These are phyloP conservation scores for Candidula unifasciata DNA, from an alignment of 2,888 invertebrate genomes.

Conservation along the genomic window DNA sequence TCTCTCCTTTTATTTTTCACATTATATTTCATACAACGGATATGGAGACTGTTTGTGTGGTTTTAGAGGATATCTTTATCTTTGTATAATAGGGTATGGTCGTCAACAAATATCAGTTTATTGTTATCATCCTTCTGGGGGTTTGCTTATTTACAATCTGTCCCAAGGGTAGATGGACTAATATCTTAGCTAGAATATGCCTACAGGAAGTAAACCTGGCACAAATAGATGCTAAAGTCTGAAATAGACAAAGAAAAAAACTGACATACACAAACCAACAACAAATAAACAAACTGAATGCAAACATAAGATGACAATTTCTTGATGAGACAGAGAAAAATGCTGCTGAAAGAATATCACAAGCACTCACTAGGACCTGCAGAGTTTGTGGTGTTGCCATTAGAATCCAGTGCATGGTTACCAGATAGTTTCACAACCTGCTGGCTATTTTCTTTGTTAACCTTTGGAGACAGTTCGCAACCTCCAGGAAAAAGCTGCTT, in stretches of 20 bases:
- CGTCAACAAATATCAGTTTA: too few relatives aligned
- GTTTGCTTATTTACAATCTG: too few relatives aligned
- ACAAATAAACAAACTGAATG: not conserved
- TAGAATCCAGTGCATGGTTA: not conserved
- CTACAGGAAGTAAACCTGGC: not conserved
- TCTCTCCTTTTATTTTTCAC: too few relatives aligned
- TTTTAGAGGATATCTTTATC: too few relatives aligned
- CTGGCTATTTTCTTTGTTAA: not conserved
- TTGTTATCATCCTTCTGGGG: too few relatives aligned
- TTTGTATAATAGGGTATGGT: too few relatives aligned
- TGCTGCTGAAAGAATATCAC: not conserved
- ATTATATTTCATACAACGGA: too few relatives aligned
- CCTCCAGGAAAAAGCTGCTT: slow-evolving; percentile 1
- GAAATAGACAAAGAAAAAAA: too few relatives aligned
- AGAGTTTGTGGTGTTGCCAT: not conserved
- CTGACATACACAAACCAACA: not conserved
- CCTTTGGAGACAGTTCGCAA: not conserved
- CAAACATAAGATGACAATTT: not conserved
- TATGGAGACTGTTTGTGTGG: too few relatives aligned
- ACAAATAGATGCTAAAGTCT: not conserved
- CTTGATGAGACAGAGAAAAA: not conserved
- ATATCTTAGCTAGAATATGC: too few relatives aligned
- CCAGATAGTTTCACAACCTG: not conserved
- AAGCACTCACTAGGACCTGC: not conserved
- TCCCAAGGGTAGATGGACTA: too few relatives aligned